phyloP scores from a whole-genome alignment of 1,140 invertebrate genomes.

The Pogonomyrmex californicus region DNA sequence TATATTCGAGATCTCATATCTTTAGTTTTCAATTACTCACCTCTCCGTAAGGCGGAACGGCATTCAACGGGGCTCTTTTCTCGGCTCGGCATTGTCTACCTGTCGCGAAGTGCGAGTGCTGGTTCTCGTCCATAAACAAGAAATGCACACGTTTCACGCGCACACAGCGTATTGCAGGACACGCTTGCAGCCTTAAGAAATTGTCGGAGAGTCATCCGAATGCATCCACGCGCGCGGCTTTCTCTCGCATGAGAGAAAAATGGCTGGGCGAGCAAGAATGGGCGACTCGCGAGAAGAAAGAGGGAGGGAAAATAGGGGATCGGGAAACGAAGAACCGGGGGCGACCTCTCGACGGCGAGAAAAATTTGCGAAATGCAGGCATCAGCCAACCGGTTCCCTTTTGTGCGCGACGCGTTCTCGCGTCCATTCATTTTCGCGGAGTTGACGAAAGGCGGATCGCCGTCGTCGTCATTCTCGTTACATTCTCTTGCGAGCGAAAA shows the following conservation, averaged over 20 bases:
- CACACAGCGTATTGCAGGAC: background rate
- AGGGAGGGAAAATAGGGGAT: conserved; percentile 60
- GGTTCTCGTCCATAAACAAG: conserved; percentile 55
- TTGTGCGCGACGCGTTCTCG: conserved; percentile 63
- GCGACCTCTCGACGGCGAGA: conserved; percentile 25
- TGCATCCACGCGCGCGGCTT: conserved; percentile 40
- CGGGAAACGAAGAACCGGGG: background rate
- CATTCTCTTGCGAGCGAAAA: conserved; percentile 71
- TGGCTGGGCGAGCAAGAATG: conserved; percentile 67
- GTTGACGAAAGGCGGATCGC: conserved; percentile 59
- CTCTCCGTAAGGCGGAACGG: conserved; percentile 13
- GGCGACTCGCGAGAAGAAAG: conserved; percentile 36
- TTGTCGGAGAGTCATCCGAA: conserved; percentile 63
- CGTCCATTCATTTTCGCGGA: conserved; percentile 75
- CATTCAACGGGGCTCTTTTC: conserved; percentile 28
- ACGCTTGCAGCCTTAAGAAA: conserved; percentile 61
- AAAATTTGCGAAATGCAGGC: conserved; percentile 74
- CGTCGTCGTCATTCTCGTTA: conserved; percentile 55
- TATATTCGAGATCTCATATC: background rate
- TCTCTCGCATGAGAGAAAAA: conserved; percentile 64
- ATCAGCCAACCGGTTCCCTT: conserved; percentile 52
- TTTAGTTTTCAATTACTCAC: conserved; percentile 29
- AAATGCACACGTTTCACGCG: conserved; percentile 43
- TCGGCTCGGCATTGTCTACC: conserved; percentile 41
- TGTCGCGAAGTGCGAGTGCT: conserved; percentile 30